phyloP scores from a whole-genome alignment of 1,140 invertebrate species.

The Arctopsyche grandis region DNA sequence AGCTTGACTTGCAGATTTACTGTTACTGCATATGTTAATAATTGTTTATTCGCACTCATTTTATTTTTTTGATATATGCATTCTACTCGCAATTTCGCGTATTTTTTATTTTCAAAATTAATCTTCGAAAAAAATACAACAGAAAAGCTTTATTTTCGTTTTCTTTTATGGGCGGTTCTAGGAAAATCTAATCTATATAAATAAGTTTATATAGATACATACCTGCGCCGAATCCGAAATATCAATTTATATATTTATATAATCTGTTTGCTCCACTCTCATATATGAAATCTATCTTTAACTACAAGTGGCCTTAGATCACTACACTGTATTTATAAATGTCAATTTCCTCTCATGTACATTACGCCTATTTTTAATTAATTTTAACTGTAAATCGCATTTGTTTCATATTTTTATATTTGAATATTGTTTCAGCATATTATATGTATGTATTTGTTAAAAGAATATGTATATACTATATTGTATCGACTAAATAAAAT shows the following conservation, averaged over 20 bases:
- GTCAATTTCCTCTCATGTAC: conserved; percentile 21
- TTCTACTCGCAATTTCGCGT: no score
- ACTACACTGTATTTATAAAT: conserved; percentile 38
- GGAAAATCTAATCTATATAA: no score
- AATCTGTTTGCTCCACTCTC: no score
- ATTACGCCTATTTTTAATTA: conserved; percentile 1
- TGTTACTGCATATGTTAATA: neutral
- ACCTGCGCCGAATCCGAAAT: no score
- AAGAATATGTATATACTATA: neutral
- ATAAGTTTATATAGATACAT: no score
- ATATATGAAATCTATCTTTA: conserved; percentile 34
- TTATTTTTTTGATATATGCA: no score
- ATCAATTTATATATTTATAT: no score
- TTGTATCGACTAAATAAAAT: conserved; percentile 24
- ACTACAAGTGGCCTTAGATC: conserved; percentile 50
- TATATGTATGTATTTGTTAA: conserved; percentile 8
- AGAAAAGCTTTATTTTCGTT: neutral
- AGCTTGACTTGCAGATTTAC: neutral
- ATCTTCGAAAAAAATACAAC: no score
- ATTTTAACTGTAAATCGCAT: conserved; percentile 4
- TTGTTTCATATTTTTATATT: conserved; percentile 17
- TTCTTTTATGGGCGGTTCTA: no score
- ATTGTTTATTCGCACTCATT: no score
- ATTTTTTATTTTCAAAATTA: no score
- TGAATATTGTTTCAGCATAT: conserved; percentile 2